phyloP scores from a whole-genome alignment of 2,113 vertebrate species.

The Clarias gariepinus region DNA sequence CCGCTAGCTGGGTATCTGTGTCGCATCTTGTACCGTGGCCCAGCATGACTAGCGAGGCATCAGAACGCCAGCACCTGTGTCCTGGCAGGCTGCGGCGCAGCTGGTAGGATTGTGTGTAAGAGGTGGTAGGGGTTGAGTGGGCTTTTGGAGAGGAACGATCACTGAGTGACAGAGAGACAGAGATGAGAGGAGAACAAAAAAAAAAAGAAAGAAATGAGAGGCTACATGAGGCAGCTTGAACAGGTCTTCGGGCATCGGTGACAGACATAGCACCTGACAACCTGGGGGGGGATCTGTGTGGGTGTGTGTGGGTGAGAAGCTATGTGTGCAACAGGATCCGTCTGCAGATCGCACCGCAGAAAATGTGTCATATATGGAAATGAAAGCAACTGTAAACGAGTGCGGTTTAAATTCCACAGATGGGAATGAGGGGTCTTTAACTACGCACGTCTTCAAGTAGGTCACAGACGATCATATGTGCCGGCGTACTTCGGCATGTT shows the following conservation, averaged over 20 bases:
- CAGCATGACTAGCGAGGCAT: conserved; percentile 42
- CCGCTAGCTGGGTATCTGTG: conserved; percentile 46
- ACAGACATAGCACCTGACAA: conserved; percentile 71
- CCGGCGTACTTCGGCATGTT: neutral
- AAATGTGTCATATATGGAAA: conserved; percentile 18
- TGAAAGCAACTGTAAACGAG: conserved; percentile 28
- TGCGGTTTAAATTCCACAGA: neutral
- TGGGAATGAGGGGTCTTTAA: conserved; percentile 17
- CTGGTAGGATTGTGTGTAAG: conserved; percentile 27
- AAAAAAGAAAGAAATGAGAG: neutral
- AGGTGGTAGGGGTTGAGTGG: conserved; percentile 22
- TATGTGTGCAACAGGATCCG: neutral
- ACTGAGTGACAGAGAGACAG: conserved; percentile 57
- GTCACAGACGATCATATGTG: neutral
- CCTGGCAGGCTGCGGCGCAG: conserved; percentile 46
- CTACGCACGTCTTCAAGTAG: conserved; percentile 2
- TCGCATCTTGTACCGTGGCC: conserved; percentile 25
- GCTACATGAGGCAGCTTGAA: conserved; percentile 64
- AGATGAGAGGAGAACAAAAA: neutral
- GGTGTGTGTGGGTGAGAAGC: neutral
- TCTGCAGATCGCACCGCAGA: neutral
- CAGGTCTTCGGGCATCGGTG: conserved; percentile 66
- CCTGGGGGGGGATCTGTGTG: conserved; percentile 57
- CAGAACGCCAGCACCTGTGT: conserved; percentile 52
- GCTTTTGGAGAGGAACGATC: neutral